Evolutionary conservation across 2,113 vertebrate genomes (phyloP).

Genomic region (Azemiops feae): DNA sequence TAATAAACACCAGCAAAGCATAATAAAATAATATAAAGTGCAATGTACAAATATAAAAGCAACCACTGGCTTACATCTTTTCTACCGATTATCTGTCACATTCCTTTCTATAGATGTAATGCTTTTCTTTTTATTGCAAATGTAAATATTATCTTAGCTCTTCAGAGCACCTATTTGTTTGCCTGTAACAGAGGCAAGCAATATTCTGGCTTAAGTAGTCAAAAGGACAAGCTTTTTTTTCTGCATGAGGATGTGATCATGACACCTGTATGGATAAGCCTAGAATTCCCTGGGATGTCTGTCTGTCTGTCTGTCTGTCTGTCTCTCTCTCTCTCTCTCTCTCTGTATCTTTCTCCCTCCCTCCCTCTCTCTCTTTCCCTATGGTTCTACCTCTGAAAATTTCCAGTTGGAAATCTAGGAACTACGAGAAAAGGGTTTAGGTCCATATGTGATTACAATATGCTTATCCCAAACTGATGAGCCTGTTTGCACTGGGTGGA

Average conservation of each 20-base stretch:
- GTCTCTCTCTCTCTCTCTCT: too few relatives aligned
- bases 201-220: not conserved
- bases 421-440: not conserved
- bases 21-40: not conserved
- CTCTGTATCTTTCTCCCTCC: not conserved
- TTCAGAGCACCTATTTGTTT: not conserved
- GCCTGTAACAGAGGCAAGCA: not conserved
- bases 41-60: not conserved
- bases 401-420: not conserved
- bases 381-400: not conserved
- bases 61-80: not conserved
- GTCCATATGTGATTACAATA: not conserved
- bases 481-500: not conserved
- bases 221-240: not conserved
- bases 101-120: not conserved
- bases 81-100: not conserved
- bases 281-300: not conserved
- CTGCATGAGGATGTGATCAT: not conserved
- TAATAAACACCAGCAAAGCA: not conserved
- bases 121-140: not conserved
- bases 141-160: not conserved
- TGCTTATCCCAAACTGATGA: not conserved
- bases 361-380: not conserved
- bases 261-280: not conserved
- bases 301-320: too few relatives aligned